Evolutionary conservation across 2,797 vertebrate genomes (phyloP).

Genomic region (Melopsittacus undulatus): DNA sequence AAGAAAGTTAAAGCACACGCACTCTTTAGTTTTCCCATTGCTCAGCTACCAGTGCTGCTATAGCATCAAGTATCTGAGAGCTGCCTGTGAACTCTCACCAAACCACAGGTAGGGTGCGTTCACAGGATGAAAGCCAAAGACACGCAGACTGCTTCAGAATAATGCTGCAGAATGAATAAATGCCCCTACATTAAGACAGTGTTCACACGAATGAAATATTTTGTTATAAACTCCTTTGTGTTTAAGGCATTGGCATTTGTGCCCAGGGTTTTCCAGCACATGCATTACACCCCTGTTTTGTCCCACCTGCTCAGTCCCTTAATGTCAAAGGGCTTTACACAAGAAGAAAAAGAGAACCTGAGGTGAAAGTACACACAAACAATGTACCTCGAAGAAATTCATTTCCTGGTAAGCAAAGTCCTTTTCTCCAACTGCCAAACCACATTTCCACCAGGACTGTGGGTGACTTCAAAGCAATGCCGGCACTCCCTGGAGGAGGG

Average conservation of each 20-base stretch:
- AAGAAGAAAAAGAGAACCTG: not conserved
- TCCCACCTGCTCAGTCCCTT: not conserved
- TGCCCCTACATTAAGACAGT: not conserved
- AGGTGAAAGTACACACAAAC: not conserved
- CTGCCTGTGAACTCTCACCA: not conserved
- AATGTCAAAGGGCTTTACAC: not conserved
- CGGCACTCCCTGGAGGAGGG: not conserved
- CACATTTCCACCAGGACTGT: not conserved
- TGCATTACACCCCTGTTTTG: not conserved
- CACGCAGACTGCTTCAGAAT: not conserved
- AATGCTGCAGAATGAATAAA: not conserved
- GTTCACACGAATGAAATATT: not conserved
- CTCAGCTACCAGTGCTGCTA: not conserved
- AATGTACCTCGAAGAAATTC: not conserved
- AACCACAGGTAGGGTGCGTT: not conserved
- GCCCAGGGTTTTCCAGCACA: not conserved
- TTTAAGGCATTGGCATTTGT: not conserved
- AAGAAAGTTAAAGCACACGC: not conserved
- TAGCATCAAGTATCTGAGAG: not conserved
- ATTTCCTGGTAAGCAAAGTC: slow-evolving; percentile 29
- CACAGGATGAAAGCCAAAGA: not conserved
- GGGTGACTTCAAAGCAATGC: not conserved
- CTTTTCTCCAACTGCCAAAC: not conserved
- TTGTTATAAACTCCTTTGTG: not conserved
- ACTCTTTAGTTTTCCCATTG: not conserved